phyloP scores from a whole-genome alignment of 2,797 vertebrate species.

The Zalophus californianus region DNA sequence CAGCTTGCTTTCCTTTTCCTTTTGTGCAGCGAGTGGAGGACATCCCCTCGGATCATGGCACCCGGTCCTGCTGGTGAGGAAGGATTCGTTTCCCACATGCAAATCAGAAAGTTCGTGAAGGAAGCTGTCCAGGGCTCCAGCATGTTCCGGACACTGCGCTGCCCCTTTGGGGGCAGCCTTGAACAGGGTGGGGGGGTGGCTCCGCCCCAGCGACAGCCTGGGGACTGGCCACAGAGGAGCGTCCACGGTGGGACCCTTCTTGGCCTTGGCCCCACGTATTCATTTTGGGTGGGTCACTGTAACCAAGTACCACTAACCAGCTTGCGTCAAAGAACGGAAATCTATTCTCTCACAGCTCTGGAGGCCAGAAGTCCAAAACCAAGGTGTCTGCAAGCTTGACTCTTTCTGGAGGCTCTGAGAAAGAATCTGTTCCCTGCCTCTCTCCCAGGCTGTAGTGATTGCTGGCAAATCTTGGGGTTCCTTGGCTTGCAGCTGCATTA shows the following conservation, averaged over 20 bases:
- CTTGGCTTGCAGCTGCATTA: rapidly evolving
- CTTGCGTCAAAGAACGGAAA: background rate
- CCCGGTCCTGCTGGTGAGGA: rapidly evolving
- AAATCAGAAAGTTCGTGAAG: background rate
- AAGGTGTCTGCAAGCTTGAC: rapidly evolving
- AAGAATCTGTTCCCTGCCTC: background rate
- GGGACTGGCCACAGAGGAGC: background rate
- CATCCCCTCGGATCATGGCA: background rate
- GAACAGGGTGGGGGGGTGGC: too few relatives aligned
- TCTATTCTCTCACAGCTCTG: background rate
- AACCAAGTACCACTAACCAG: background rate
- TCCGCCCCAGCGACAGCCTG: too few relatives aligned
- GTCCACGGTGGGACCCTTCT: rapidly evolving
- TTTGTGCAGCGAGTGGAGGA: background rate
- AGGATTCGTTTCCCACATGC: background rate
- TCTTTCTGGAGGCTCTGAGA: too few relatives aligned
- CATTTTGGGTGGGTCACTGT: rapidly evolving
- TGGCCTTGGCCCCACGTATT: background rate
- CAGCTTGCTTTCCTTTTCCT: background rate
- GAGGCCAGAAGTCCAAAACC: background rate
- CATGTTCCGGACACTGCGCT: background rate
- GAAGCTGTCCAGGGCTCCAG: background rate
- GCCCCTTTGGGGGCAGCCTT: too few relatives aligned
- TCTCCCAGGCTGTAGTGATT: background rate
- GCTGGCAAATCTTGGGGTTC: rapidly evolving